These are phyloP conservation scores for Desmophyllum pertusum DNA, from an alignment of 92 coral and sea anemone genomes.

Conservation along the genomic window DNA sequence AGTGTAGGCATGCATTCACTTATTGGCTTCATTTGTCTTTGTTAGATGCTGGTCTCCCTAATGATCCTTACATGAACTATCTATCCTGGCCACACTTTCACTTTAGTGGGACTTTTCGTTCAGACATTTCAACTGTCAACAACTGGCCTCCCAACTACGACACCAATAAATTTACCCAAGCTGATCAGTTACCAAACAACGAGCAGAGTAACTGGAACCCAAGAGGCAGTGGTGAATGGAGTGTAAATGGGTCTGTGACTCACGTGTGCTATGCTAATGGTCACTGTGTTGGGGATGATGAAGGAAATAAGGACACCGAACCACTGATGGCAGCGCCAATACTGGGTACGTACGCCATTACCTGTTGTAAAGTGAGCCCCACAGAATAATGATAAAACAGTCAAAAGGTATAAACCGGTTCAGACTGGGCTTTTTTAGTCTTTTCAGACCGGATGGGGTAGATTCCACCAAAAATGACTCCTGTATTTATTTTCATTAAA, in stretches of 20 bases:
- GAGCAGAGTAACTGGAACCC: slow-evolving; percentile 46
- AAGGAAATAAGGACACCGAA: background rate
- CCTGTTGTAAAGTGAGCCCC: no score
- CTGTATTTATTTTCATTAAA: no score
- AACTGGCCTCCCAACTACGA: slow-evolving; percentile 51
- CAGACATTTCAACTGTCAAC: slow-evolving; percentile 62
- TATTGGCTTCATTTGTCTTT: background rate
- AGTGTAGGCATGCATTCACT: background rate
- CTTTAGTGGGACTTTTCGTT: slow-evolving; percentile 52
- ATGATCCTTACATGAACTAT: slow-evolving; percentile 53
- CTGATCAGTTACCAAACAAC: background rate
- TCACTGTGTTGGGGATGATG: slow-evolving; percentile 25
- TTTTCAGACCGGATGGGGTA: no score
- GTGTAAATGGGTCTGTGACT: slow-evolving; percentile 44
- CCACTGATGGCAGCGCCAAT: slow-evolving; percentile 15
- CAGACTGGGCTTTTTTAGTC: no score
- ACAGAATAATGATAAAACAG: no score
- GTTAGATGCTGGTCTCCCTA: slow-evolving; percentile 13
- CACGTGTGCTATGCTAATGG: slow-evolving; percentile 44
- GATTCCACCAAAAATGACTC: no score
- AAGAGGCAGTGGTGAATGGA: slow-evolving; percentile 60
- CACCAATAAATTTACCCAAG: slow-evolving; percentile 32
- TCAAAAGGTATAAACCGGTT: no score
- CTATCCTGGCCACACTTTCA: slow-evolving; percentile 56
- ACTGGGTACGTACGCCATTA: background rate